These are phyloP conservation scores for Entomobrya proxima DNA, from an alignment of 2,888 invertebrate species.

Conservation along the genomic window DNA sequence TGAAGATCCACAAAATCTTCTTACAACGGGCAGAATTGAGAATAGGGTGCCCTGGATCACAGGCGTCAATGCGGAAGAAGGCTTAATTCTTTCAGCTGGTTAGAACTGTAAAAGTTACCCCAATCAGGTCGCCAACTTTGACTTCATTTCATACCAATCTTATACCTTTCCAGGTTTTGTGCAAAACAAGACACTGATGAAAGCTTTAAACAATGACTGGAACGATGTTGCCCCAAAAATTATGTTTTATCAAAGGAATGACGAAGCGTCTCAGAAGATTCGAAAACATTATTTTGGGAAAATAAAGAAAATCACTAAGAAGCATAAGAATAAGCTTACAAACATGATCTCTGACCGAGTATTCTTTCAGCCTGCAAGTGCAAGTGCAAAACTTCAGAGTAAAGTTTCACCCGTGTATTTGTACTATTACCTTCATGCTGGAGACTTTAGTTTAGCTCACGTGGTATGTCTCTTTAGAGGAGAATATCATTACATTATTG, in stretches of 20 bases:
- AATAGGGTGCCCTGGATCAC: constrained; percentile 70
- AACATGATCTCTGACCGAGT: constrained; percentile 64
- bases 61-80: constrained; percentile 72
- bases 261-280: constrained; percentile 49
- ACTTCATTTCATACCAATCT: background rate
- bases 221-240: constrained; percentile 58
- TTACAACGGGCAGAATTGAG: constrained; percentile 65
- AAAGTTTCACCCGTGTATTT: constrained; percentile 61
- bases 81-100: constrained; percentile 66
- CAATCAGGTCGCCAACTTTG: background rate
- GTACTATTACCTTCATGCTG: constrained; percentile 65
- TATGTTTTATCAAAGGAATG: constrained; percentile 59
- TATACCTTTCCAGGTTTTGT: constrained; percentile 31
- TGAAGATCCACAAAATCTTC: constrained; percentile 65
- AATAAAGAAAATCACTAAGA: constrained; percentile 40
- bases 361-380: constrained; percentile 61
- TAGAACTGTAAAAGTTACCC: background rate
- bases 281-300: constrained; percentile 66
- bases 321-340: constrained; percentile 55
- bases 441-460: constrained; percentile 69
- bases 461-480: constrained; percentile 63
- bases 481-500: constrained; percentile 61
- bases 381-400: constrained; percentile 60
- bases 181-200: constrained; percentile 60
- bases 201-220: constrained; percentile 58